Base-by-base conservation (phyloP, 2,113 vertebrate genomes). In the Leptodactylus fuscus region DNA sequence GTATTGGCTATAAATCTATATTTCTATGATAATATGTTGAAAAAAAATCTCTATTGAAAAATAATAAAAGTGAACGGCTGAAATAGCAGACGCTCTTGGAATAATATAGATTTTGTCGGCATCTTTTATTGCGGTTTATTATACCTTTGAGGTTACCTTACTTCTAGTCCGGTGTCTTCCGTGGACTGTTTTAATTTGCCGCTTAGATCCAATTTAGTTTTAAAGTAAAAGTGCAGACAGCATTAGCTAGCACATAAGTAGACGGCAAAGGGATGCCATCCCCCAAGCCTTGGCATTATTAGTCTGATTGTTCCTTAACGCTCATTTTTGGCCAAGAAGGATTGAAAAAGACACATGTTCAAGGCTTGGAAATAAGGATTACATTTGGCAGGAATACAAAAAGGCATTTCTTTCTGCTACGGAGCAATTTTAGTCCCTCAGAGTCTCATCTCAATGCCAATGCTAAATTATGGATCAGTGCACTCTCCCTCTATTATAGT, bases 381-480 rank as follows among this genome's bases (percentile, higher is more conserved):
- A 18, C 16, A 48, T 67, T 69, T 69, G 29, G 81, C 62, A 82
- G 65, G 13, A 38, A 48, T 34, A 53, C 44, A 82, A 53, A 70
- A 46, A 67, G 7, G 4, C n/a, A 46, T 49, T 80, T 12, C 36
- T 49, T 48, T 67, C 58, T 81, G 60, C 44, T 81, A 5, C n/a
- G 4, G 46, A 81, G 44, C 62, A 81, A 34, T 69, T 81, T 32
- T 27, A 9, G 22, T 80, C 36, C 77, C 13, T 18, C 9, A 20
- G 27, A 11, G 11, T 51, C 80, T 65, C 2, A 22, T 51, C 10
- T 22, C 27, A 46, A 49, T 22, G 69, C 34, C 38, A 22, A 9
- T 32, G 29, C 41, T 70, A 70, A 69, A 81, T 81, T 69, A 70
- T 69, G 44, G 65, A 82, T 82, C 29, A 38, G 34, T 16, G 34